These are phyloP conservation scores for Nasonia vitripennis DNA, from an alignment of 1,140 invertebrate species.

Conservation along the genomic window DNA sequence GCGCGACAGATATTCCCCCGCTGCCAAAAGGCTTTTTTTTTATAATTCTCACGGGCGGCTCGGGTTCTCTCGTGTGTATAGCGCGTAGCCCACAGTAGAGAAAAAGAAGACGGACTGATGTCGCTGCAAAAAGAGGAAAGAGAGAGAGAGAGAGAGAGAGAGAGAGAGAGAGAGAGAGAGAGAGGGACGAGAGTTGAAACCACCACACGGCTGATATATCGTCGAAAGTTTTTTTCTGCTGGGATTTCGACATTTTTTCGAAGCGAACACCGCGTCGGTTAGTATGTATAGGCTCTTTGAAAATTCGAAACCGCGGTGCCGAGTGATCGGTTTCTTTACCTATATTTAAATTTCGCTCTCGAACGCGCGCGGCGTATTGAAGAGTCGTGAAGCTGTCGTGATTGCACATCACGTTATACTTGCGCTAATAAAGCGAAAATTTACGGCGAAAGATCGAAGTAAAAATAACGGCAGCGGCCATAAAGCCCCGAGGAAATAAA, in stretches of 20 bases:
- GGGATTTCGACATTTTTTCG: background rate
- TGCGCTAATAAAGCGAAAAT: no score
- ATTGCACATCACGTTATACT: background rate
- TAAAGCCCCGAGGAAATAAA: background rate
- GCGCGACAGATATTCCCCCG: conserved; percentile 20
- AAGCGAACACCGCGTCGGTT: background rate
- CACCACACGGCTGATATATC: background rate
- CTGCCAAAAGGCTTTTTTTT: conserved; percentile 36
- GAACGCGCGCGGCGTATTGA: no score
- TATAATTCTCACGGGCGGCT: conserved; percentile 12
- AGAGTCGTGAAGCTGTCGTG: no score
- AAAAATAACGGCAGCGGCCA: background rate
- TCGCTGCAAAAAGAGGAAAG: background rate
- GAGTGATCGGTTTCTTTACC: background rate
- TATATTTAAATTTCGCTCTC: background rate
- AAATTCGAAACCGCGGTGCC: no score
- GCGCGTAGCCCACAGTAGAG: background rate
- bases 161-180: background rate
- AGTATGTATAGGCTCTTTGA: background rate
- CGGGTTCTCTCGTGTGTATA: background rate
- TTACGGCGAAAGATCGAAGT: background rate
- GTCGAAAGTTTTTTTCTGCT: background rate
- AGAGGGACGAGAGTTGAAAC: background rate
- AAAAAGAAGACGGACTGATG: background rate
- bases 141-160: background rate